These are phyloP conservation scores for Agonopterix heracliana DNA, from an alignment of 2,888 invertebrate species.

Conservation along the genomic window DNA sequence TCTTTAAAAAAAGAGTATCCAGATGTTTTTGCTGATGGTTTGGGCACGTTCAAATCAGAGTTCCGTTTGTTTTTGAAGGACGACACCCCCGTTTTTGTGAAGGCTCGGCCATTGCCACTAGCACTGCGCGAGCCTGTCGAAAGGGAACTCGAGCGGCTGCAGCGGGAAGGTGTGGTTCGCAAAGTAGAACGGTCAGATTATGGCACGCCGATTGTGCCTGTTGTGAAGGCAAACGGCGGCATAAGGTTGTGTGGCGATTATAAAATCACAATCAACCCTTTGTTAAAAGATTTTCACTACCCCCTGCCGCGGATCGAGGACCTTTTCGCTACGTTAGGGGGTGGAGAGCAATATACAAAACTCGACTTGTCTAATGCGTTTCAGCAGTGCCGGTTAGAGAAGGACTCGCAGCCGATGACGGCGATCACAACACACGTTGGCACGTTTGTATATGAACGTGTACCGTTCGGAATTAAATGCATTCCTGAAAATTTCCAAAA, in stretches of 20 bases:
- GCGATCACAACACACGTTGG: constrained; percentile 21
- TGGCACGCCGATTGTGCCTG: too few species aligned
- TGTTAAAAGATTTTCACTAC: too few species aligned
- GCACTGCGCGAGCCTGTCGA: constrained; percentile 20
- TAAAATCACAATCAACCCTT: too few species aligned
- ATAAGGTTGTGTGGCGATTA: too few species aligned
- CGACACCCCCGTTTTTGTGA: constrained; percentile 5
- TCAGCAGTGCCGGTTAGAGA: constrained; percentile 13
- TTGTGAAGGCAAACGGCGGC: too few species aligned
- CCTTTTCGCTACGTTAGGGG: constrained; percentile 13
- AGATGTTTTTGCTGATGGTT: constrained; percentile 11
- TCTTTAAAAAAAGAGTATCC: constrained; percentile 10
- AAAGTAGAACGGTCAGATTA: constrained; percentile 22
- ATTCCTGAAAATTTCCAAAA: constrained; percentile 21
- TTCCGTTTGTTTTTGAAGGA: constrained; percentile 1
- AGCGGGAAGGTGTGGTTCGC: constrained; percentile 17
- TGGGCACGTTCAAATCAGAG: constrained; percentile 10
- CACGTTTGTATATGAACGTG: constrained; percentile 16
- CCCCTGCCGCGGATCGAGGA: constrained; percentile 18
- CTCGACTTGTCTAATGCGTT: constrained; percentile 20
- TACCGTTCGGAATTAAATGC: constrained; percentile 17
- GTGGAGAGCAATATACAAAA: constrained; percentile 19
- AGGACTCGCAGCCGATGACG: constrained; percentile 17
- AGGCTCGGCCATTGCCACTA: constrained; percentile 18
- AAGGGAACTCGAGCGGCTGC: constrained; percentile 20